Evolutionary conservation across 2,113 vertebrate species (phyloP).

Genomic region (Bufo bufo): DNA sequence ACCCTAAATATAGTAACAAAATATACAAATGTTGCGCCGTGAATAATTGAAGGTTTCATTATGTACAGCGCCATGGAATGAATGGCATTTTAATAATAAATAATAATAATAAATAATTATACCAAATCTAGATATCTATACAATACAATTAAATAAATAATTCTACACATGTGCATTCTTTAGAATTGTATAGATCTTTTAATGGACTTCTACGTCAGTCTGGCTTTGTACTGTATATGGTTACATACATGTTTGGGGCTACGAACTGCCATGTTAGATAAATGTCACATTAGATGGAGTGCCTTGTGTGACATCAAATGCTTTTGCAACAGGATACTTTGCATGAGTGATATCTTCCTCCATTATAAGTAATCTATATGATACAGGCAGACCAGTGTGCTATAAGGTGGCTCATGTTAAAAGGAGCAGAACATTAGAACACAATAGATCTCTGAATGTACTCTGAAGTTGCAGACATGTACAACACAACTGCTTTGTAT

Average conservation of each 20-base stretch:
- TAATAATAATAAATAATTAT: no score
- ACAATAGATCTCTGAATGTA: conserved; percentile 23
- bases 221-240: conserved; percentile 6
- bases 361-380: conserved; percentile 26
- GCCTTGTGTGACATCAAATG: conserved; percentile 26
- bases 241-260: conserved; percentile 21
- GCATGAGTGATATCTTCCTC: conserved; percentile 31
- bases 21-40: no score
- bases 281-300: conserved; percentile 16
- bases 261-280: conserved; percentile 2
- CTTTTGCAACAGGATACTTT: conserved; percentile 28
- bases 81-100: no score
- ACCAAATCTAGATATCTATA: no score
- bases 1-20: no score
- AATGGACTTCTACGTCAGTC: background rate
- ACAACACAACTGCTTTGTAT: background rate
- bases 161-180: background rate
- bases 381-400: background rate
- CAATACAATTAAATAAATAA: no score
- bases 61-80: no score
- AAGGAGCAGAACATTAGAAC: conserved; percentile 4
- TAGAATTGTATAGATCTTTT: background rate
- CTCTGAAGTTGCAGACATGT: background rate
- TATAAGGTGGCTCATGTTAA: conserved; percentile 29
- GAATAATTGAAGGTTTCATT: no score